phyloP scores from a whole-genome alignment of 2,888 invertebrate genomes.

The Troilus luridus region DNA sequence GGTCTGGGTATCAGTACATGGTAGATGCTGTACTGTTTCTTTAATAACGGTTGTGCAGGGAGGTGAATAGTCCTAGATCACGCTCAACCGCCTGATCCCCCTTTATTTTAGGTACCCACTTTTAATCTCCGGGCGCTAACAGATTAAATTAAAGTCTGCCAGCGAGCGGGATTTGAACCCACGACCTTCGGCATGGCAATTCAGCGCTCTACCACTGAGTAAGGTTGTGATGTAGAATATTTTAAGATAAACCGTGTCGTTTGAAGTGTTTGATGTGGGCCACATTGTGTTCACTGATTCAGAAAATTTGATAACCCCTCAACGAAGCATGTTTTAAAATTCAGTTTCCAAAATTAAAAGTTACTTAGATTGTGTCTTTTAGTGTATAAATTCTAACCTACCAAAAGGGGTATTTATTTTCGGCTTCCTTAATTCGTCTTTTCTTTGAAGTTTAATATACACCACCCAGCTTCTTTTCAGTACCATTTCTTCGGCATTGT shows the following conservation, averaged over 20 bases:
- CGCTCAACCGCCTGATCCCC: too few relatives aligned
- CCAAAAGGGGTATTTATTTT: not conserved
- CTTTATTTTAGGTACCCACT: too few relatives aligned
- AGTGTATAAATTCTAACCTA: not conserved
- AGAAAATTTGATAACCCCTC: not conserved
- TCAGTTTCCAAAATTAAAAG: not conserved
- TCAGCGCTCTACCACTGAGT: not conserved
- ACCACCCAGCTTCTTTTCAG: not conserved
- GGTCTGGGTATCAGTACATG: too few relatives aligned
- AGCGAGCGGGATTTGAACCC: too few relatives aligned
- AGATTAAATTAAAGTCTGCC: too few relatives aligned
- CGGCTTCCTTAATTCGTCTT: not conserved
- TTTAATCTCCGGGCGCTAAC: too few relatives aligned
- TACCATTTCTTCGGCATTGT: too few relatives aligned
- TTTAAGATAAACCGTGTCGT: not conserved
- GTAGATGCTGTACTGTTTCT: too few relatives aligned
- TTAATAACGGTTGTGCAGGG: too few relatives aligned
- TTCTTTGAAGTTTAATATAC: not conserved
- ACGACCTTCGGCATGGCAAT: too few relatives aligned
- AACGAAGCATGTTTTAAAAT: not conserved
- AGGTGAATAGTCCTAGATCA: too few relatives aligned
- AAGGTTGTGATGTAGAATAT: not conserved
- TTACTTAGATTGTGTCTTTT: not conserved
- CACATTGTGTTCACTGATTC: not conserved
- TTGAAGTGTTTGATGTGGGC: not conserved